Percentiles rank a stretch among this genome's conserved stretches.
These are phyloP conservation scores for Sakesphorus luctuosus DNA, from an alignment of 2,113 vertebrate genomes.

Conservation along the genomic window DNA sequence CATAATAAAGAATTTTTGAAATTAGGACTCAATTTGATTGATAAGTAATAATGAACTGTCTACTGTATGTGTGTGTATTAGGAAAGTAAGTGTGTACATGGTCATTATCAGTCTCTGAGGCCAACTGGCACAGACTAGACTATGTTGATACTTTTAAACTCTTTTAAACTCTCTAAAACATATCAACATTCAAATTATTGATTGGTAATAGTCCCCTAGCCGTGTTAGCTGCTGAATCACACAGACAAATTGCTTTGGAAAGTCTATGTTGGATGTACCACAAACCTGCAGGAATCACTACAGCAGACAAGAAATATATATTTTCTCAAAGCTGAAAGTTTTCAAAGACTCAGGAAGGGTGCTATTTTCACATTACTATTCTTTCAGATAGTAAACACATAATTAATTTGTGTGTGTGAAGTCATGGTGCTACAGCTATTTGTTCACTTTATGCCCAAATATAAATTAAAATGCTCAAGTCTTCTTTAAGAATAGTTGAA, in stretches of 20 bases:
- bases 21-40: not conserved
- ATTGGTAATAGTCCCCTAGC: not conserved
- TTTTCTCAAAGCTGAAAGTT: not conserved
- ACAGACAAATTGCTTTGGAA: not conserved
- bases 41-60: not conserved
- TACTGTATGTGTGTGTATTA: not conserved
- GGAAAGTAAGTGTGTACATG: not conserved
- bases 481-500: not conserved
- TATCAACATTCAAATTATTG: not conserved
- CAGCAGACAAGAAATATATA: not conserved
- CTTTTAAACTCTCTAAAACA: not conserved
- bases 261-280: not conserved
- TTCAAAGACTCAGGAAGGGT: not conserved
- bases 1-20: not conserved
- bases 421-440: not conserved
- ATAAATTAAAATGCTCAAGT: not conserved
- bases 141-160: not conserved
- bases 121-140: not conserved
- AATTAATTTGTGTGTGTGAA: not conserved
- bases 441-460: not conserved
- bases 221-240: not conserved
- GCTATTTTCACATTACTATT: not conserved
- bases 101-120: not conserved
- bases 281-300: not conserved
- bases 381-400: not conserved